Evolutionary conservation across 2,888 invertebrate species (phyloP), one percentile per base, ranked within the genome.

Genomic region (Limnephilus auricula): DNA sequence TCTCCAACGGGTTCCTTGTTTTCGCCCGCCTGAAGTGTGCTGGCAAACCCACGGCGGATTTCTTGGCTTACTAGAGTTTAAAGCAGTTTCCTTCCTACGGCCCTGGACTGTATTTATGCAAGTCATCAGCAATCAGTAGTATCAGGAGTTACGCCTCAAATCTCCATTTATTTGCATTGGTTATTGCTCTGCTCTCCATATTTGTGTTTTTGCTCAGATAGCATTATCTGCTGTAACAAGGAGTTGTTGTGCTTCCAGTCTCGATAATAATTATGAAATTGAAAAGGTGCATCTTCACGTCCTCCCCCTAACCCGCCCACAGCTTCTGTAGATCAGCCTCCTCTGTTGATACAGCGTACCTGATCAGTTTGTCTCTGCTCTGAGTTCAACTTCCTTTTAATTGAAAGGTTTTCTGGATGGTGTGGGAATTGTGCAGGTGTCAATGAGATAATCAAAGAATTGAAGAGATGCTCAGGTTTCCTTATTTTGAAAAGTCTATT

Each of bases 221-320:
- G 9, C n/a, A 25, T 65, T 65, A 65, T 65, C 25, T 65, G 65
- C 65, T 0, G 65, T 25, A 65, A 65, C 65, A 25, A 65, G 65
- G 25, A 25, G 1, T 25, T 65, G 65, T 25, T 65, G 65, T 82
- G 31, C 82, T 34, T 82, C 25, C 18, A 34, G 25, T 34, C 10
- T 82, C 34, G 2, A n/a, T 34, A 32, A 82, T 82, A 25, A 82
- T 82, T 82, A 82, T 32, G 34, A 82, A 34, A 82, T 25, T 31
- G 34, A 34, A 34, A 82, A 25, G 82, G 34, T 82, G 5, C 34
- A 34, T 32, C 82, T 34, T 32, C 32, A 32, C 15, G 82, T 65
- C 65, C 82, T 82, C 82, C 82, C 82, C n/a, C 82, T 15, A 18
- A 25, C 4, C 32, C 82, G 32, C 82, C 82, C n/a, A 82, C 82